Conservation (phyloP, 2,113 vertebrate species). For the Crocuta crocuta region DNA sequence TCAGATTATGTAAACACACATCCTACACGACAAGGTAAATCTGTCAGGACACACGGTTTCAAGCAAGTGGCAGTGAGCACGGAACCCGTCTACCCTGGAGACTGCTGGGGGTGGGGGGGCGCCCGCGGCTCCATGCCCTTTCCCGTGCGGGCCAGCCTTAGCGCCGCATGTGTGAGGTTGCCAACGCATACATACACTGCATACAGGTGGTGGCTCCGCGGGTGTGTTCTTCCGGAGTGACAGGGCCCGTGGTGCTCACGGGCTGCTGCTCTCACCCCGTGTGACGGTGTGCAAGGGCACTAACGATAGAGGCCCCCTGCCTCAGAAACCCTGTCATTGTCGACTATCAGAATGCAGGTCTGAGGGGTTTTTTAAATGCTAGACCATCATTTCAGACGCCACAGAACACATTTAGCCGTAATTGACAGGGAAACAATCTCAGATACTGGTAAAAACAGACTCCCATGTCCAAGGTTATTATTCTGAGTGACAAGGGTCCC, state of each 20-base stretch:
- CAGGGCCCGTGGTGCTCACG: neutral
- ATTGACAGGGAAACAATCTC: neutral
- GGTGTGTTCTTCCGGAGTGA: neutral
- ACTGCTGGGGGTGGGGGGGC: fast-evolving
- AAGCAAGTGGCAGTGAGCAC: neutral
- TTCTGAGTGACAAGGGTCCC: neutral
- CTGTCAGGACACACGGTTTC: neutral
- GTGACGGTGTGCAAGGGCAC: neutral
- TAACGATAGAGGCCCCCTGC: neutral
- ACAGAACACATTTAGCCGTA: neutral
- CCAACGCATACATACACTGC: fast-evolving
- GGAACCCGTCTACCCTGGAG: fast-evolving
- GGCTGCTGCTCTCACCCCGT: fast-evolving
- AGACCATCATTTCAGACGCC: neutral
- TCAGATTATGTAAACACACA: neutral
- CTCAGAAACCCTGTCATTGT: neutral
- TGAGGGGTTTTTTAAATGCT: neutral
- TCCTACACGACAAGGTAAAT: neutral
- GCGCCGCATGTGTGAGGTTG: neutral
- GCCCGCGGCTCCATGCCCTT: neutral
- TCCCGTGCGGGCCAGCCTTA: neutral
- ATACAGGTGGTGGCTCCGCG: too few relatives aligned
- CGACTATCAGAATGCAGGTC: fast-evolving
- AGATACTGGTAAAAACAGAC: neutral
- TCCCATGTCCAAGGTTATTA: neutral